Evolutionary conservation across 2,888 invertebrate species (phyloP).

Genomic region (Drosophila rubida): DNA sequence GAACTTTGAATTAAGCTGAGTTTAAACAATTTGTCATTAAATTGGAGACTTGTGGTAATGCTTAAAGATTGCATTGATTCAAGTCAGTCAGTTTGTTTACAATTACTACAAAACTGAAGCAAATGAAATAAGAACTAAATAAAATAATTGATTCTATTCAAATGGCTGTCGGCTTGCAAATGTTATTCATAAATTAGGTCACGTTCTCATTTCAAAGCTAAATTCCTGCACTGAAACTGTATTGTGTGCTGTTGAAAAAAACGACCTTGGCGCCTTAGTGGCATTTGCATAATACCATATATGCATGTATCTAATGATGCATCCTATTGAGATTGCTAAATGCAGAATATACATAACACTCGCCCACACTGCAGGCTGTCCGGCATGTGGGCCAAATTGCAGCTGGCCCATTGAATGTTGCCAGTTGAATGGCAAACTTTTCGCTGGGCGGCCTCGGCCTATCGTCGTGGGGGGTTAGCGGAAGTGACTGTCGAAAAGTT

Average conservation of each 20-base stretch:
- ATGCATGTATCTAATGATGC: conserved; percentile 3
- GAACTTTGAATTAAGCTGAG: too few species aligned
- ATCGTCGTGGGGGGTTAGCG: conserved; percentile 8
- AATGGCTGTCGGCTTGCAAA: too few species aligned
- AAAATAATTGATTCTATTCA: too few species aligned
- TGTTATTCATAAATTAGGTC: too few species aligned
- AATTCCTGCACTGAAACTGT: neutral
- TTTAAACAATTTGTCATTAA: too few species aligned
- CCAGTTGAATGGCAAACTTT: conserved; percentile 33
- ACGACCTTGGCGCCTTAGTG: neutral
- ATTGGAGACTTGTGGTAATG: too few species aligned
- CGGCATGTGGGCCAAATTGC: conserved; percentile 1
- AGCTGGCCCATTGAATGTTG: neutral
- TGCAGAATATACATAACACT: neutral
- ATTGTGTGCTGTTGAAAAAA: neutral
- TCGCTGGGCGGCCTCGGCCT: conserved; percentile 3
- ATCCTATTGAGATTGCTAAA: conserved; percentile 1
- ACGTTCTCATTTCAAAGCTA: too few species aligned
- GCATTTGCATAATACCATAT: conserved; percentile 1
- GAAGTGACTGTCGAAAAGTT: conserved; percentile 18
- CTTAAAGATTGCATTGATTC: too few species aligned
- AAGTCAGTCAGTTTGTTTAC: too few species aligned
- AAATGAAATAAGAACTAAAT: too few species aligned
- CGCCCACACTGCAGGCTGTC: neutral
- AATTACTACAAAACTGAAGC: too few species aligned